Evolutionary conservation across 92 coral and sea anemone genomes (phyloP), one percentile per base, ranked within the genome.

Genomic region (Porites lobata): DNA sequence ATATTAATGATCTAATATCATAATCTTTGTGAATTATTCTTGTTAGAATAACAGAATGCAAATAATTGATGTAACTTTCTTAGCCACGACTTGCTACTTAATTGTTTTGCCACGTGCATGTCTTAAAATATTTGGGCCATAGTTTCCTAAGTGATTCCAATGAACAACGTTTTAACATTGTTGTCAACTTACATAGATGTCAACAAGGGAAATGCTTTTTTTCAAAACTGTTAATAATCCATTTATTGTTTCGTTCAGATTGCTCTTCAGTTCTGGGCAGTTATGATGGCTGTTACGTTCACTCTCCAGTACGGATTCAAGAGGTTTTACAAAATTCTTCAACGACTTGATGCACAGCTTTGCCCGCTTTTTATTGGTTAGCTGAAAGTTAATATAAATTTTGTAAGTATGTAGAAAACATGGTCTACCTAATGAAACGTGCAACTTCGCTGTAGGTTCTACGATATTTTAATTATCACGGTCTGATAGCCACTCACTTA

Each of bases 271-370:
- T 4, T 1, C 0, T 1, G 0, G 17, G 64, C 87, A 83, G 11
- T 13, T 3, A 47, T 50, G 54, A 14, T 14, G 29, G 12, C 51
- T 4, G 1, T 50, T 2, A 29, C 13, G 17, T 70, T 71, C 85
- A 84, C 87, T 78, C 53, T 62, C 51, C 19, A 69, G 21, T 2
- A 89, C 80, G 13, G 54, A 76, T 38, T 63, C 78, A 61, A 89
- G 81, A 10, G 92, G 92, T 32, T 2, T 20, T 70, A 84, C 29
- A 50, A 89, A 89, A 22, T 80, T 74, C 78, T 63, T 78, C 20
- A 89, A 61, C n/a, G 92, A 32, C 8, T 53, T 56, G 12, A 84
- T 50, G 70, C 92, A 89, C 50, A 24, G 26, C 12, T 3, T 26
- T 6, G 79, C 80, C 1, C 64, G 79, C 14, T 72, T n/a, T 14